Conservation (phyloP, 2,888 invertebrate genomes). For the Limnephilus rhombicus region DNA sequence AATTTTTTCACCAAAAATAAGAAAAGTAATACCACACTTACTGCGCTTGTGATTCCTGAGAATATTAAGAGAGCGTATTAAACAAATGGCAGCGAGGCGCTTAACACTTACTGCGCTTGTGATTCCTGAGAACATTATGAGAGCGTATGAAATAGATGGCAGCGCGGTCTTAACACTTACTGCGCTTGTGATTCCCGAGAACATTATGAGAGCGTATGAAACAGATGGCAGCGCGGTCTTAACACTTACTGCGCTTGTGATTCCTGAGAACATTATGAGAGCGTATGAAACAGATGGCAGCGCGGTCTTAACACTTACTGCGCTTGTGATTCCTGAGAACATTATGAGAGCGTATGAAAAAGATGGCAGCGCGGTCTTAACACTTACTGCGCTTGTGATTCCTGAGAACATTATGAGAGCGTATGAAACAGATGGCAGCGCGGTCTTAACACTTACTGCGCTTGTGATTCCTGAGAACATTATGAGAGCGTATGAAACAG, state of each 20-base stretch:
- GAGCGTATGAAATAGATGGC: conserved; percentile 78
- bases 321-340: conserved; percentile 80
- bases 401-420: conserved; percentile 78
- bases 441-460: conserved; percentile 78
- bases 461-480: conserved; percentile 80
- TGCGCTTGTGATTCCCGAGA: conserved; percentile 81
- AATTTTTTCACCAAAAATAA: background rate
- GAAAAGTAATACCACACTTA: conserved; percentile 69
- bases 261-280: conserved; percentile 78
- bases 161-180: conserved; percentile 77
- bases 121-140: conserved; percentile 79
- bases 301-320: conserved; percentile 75
- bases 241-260: too few species aligned
- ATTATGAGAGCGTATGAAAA: conserved; percentile 78
- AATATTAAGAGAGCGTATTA: conserved; percentile 77
- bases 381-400: too few species aligned
- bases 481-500: conserved; percentile 77
- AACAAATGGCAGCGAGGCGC: conserved; percentile 79
- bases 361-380: conserved; percentile 78
- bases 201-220: conserved; percentile 76
- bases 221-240: conserved; percentile 79
- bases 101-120: too few species aligned
- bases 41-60: conserved; percentile 81
- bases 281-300: conserved; percentile 80
- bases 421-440: conserved; percentile 79